Base-by-base conservation (phyloP, 2,113 vertebrate species). In the Camelus bactrianus region DNA sequence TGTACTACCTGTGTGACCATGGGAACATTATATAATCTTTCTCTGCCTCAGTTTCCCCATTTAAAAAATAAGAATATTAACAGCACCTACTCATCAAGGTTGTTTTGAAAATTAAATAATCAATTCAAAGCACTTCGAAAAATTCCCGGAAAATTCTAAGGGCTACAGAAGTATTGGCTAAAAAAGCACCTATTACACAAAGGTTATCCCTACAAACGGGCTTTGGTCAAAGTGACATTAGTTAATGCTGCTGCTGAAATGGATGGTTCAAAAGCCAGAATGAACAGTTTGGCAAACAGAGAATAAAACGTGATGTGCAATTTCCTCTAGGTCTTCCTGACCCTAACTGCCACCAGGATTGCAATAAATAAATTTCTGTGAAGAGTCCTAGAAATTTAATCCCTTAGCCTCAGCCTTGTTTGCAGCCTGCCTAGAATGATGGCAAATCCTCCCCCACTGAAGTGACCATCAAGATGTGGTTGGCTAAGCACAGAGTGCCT, bases 401-500 rank as follows among this genome's bases (percentile, higher is more conserved):
- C 67, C 62, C n/a, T 2, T 2, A 52, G 26, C 56, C 50, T 86
- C 52, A 84, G 77, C 38, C 91, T 72, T 42, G 82, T 83, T 94
- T 91, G 60, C 50, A 95, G 73, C 32, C 82, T 95, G 35, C 81
- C 82, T 46, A 89, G 77, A 96, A 86, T n/a, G 56, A 93, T n/a
- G 28, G 56, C 91, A 91, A 72, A 89, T 54, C 65, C 28, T 94
- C 73, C 56, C 52, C 32, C 62, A 81, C n/a, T 16, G 16, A 97
- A 75, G 75, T 89, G 81, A 94, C 89, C 93, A 76, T 91, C 56
- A 91, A 58, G 77, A 96, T 35, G 54, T 35, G 91, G 81, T 65
- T 96, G 75, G 77, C 54, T 75, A 89, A 89, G 60, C 89, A 89
- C 85, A 77, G 64, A 82, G 46, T 72, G 32, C 60, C 56, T 32